These are phyloP conservation scores for Gyrodactylus bullatarudis DNA, from an alignment of 1,140 invertebrate genomes.

Conservation along the genomic window DNA sequence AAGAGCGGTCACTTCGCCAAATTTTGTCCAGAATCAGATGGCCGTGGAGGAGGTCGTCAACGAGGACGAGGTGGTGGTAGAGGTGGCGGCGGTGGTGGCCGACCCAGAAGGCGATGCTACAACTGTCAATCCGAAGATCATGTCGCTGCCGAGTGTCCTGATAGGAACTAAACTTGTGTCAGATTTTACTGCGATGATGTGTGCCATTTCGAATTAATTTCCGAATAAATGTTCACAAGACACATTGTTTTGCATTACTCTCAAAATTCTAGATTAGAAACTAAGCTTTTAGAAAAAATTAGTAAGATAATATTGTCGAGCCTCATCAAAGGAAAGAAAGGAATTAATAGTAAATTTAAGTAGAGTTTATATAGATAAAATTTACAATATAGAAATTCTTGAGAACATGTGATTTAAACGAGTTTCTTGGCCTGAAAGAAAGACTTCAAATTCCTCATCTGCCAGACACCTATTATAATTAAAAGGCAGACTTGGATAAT, in stretches of 20 bases:
- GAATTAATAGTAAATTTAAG: too few relatives aligned
- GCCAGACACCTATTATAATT: constrained; percentile 72
- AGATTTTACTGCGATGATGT: too few relatives aligned
- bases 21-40: background rate
- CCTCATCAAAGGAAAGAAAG: too few relatives aligned
- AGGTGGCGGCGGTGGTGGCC: background rate
- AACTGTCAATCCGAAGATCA: background rate
- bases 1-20: background rate
- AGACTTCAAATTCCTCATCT: constrained; percentile 88
- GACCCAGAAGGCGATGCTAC: background rate
- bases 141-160: background rate
- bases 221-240: too few relatives aligned
- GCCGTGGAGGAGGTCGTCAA: background rate
- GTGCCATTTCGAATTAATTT: too few relatives aligned
- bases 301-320: too few relatives aligned
- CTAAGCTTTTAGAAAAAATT: too few relatives aligned
- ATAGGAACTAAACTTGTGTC: background rate
- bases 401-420: too few relatives aligned
- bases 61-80: background rate
- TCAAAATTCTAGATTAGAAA: too few relatives aligned
- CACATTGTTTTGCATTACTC: too few relatives aligned
- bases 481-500: constrained; percentile 58
- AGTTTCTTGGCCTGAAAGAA: constrained; percentile 99
- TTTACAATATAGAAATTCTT: too few relatives aligned
- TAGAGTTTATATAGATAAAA: too few relatives aligned